Evolutionary conservation across 2,888 invertebrate species (phyloP), one percentile per base, ranked within the genome.

Genomic region (Coelopa pilipes): DNA sequence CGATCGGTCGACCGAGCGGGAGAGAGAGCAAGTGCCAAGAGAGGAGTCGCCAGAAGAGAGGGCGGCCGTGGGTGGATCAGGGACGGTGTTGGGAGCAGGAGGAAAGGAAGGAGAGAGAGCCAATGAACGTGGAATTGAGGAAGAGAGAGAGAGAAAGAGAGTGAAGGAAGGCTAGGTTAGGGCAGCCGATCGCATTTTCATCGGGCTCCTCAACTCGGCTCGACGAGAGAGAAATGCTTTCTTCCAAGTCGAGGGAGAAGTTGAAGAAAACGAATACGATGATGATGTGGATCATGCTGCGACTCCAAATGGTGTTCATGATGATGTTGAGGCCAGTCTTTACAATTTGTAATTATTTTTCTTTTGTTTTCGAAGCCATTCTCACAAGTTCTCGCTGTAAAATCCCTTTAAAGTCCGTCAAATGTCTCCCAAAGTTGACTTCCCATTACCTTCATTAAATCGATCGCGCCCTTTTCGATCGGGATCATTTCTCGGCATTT

Each of bases 101-200:
- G 34, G 12, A 55, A 24, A 65, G 53, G 15, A 53, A n/a, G 69
- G 50, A 15, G 63, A n/a, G n/a, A n/a, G n/a, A n/a, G n/a, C n/a
- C n/a, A n/a, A n/a, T n/a, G n/a, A n/a, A n/a, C n/a, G n/a, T n/a
- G n/a, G n/a, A 34, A 34, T 2, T 34, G 34, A 7, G 34, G 7
- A 7, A 34, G 34, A 34, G 34, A 34, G 7, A 34, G 34, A 34
- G 34, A 34, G 7, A 34, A 34, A 4, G 34, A 34, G 7, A 34
- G 34, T 34, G 34, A 34, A 7, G 7, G 34, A 34, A 34, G 34
- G 34, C 7, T 34, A 34, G 2, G 2, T 34, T 34, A 34, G 7
- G 34, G 34, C 34, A 34, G 34, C 34, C 7, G 34, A 34, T 34
- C 34, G 34, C 34, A 34, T 4, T 34, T 34, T 34, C 34, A 4